Base-by-base conservation (phyloP, 92 coral and sea anemone species). In the Umimayanthus kanabou region DNA sequence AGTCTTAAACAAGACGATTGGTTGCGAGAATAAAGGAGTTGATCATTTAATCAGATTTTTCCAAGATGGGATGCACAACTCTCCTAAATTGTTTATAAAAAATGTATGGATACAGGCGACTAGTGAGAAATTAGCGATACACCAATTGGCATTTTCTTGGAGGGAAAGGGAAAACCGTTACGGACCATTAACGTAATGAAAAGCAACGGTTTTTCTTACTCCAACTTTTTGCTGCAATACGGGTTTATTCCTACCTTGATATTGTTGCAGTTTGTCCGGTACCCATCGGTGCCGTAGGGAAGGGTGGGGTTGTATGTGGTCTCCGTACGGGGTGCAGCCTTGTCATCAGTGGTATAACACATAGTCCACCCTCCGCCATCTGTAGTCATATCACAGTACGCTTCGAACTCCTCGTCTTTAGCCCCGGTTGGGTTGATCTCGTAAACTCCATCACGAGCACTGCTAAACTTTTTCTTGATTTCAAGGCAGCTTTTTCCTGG, bases 321-420 rank as follows among this genome's bases (percentile, higher is more conserved):
- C 69, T 89, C 85, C 0, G 69, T 72, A n/a, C 33, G 77, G 37
- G 85, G 91, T 37, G 61, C 67, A 20, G 80, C 85, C 22, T 77
- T 75, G 55, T 77, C 80, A 50, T 85, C 84, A 3, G 89, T 89
- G 43, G 92, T 78, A 80, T 89, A 89, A 55, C 92, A 89, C 92
- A 89, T 89, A 76, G 89, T 85, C 92, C 92, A 89, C 50, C 92
- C 92, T 49, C 92, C 92, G 85, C 81, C 81, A 85, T 85, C n/a
- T 85, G 89, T 84, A 45, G 86, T 77, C 92, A 89, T 89, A 47
- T 89, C 92, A 42, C 92, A 89, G 86, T 85, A 85, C 26, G 89
- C 92, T 25, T 13, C 74, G 70, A 89, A 89, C 66, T 84, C 84
- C 37, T 84, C 73, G 57, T 30, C 49, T 73, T 22, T 33, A 70